Evolutionary conservation across 1,140 invertebrate species (phyloP).

Genomic region (Notospermus geniculatus): DNA sequence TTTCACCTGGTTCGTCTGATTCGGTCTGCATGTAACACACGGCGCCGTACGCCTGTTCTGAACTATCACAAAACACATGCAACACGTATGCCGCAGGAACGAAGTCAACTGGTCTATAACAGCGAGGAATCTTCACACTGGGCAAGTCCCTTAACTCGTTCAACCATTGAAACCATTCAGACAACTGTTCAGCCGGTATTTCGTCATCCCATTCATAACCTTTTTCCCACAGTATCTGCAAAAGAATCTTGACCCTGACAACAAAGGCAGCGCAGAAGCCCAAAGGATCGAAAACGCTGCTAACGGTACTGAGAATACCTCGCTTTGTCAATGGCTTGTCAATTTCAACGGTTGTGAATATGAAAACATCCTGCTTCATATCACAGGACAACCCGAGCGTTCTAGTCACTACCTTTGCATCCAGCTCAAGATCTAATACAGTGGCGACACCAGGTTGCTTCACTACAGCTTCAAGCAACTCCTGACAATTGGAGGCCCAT

Average conservation of each 20-base stretch:
- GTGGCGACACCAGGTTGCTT: no score
- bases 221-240: conserved; percentile 28
- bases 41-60: conserved; percentile 22
- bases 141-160: conserved; percentile 14
- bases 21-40: conserved; percentile 26
- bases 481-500: no score
- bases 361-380: no score
- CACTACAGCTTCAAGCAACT: no score
- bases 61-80: conserved; percentile 33
- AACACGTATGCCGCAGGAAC: conserved; percentile 1
- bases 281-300: conserved; percentile 31
- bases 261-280: conserved; percentile 28
- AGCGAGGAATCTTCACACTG: conserved; percentile 11
- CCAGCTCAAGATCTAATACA: no score
- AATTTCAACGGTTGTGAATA: no score
- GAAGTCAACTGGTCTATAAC: conserved; percentile 22
- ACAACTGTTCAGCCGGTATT: conserved; percentile 7
- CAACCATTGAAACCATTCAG: conserved; percentile 20
- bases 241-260: conserved; percentile 24
- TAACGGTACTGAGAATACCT: conserved; percentile 28
- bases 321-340: conserved; percentile 21
- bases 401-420: no score
- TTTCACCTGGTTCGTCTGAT: conserved; percentile 2
- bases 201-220: conserved; percentile 23
- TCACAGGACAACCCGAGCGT: no score